Percentiles rank a stretch among this genome's conserved stretches.
phyloP scores from a whole-genome alignment of 1,140 invertebrate species.

The Lysiphlebus fabarum region DNA sequence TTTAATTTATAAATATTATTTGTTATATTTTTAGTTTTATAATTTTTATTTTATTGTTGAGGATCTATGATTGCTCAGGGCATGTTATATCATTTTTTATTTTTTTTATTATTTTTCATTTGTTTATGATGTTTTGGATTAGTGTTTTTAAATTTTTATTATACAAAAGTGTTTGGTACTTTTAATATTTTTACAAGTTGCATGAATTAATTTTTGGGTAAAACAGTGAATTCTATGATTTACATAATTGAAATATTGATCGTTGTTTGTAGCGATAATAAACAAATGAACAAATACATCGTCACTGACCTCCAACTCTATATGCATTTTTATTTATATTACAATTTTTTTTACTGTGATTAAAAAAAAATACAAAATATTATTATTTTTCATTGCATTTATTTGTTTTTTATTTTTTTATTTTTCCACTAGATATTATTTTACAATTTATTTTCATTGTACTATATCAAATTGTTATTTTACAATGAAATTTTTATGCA shows the following conservation, averaged over 20 bases:
- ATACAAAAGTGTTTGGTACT: neutral
- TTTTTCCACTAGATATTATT: no score
- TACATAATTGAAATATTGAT: constrained; percentile 24
- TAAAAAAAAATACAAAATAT: no score
- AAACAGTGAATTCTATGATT: constrained; percentile 21
- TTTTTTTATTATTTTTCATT: neutral
- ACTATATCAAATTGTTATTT: no score
- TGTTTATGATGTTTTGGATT: neutral
- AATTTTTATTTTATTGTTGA: no score
- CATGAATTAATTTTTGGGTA: constrained; percentile 15
- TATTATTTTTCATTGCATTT: neutral
- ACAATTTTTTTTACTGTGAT: neutral
- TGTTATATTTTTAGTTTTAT: no score
- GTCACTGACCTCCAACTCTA: constrained; percentile 18
- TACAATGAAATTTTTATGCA: no score
- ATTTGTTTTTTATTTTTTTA: neutral
- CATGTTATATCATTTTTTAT: neutral
- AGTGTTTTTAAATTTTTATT: neutral
- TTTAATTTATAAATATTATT: no score
- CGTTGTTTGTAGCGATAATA: constrained; percentile 6
- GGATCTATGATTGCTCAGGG: no score
- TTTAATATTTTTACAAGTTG: neutral
- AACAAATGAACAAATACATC: neutral
- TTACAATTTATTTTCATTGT: no score
- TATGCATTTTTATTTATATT: neutral